Evolutionary conservation across 1,140 invertebrate genomes (phyloP).

Genomic region (Drosophila bocki): DNA sequence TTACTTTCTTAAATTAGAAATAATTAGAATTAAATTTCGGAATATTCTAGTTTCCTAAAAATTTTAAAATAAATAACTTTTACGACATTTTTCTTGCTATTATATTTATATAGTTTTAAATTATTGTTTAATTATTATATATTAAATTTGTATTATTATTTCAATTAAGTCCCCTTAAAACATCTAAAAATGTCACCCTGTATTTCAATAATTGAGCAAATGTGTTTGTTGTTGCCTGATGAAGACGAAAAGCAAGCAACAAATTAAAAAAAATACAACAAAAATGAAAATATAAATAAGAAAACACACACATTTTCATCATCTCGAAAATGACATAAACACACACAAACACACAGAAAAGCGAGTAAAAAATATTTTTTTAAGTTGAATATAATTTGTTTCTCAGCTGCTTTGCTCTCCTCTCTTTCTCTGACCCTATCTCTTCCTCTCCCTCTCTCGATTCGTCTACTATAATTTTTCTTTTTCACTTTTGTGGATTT

Average conservation of each 20-base stretch:
- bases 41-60: too few relatives aligned
- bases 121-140: background rate
- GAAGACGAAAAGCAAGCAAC: slow-evolving; percentile 69
- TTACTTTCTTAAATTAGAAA: too few relatives aligned
- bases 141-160: background rate
- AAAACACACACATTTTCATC: slow-evolving; percentile 23
- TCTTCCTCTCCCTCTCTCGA: slow-evolving; percentile 15
- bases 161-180: background rate
- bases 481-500: slow-evolving; percentile 53
- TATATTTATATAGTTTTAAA: too few relatives aligned
- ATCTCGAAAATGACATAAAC: slow-evolving; percentile 69
- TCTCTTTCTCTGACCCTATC: slow-evolving; percentile 17
- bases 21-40: too few relatives aligned
- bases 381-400: slow-evolving; percentile 82
- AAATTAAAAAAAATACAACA: slow-evolving; percentile 30
- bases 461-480: slow-evolving; percentile 69
- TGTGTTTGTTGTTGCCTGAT: slow-evolving; percentile 53
- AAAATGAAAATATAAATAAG: slow-evolving; percentile 10
- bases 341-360: slow-evolving; percentile 23
- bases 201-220: slow-evolving; percentile 68
- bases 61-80: too few relatives aligned
- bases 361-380: slow-evolving; percentile 32
- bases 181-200: slow-evolving; percentile 44
- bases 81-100: too few relatives aligned
- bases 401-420: slow-evolving; percentile 53